These are phyloP conservation scores for Botrylloides violaceus DNA, from an alignment of 23 tunicate species.

Conservation along the genomic window DNA sequence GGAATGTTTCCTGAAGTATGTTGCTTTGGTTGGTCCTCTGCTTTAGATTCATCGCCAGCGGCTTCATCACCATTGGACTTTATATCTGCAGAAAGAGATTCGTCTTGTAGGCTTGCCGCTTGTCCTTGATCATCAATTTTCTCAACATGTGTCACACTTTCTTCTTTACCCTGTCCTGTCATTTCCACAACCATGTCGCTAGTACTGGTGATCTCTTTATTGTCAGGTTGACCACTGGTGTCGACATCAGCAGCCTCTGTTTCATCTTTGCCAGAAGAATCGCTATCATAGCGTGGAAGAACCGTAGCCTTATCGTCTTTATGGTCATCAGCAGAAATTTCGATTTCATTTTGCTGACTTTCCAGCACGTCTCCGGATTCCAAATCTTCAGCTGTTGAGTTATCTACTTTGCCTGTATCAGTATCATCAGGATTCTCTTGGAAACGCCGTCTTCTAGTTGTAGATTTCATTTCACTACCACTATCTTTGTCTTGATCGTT, in stretches of 20 bases:
- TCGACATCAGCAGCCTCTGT: not conserved
- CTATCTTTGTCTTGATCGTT: not conserved
- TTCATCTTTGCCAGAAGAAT: not conserved
- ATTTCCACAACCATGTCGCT: not conserved
- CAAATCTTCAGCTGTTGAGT: no score
- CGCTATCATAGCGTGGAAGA: not conserved
- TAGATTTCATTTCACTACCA: conserved; percentile 14
- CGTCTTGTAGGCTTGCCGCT: not conserved
- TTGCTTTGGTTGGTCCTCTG: not conserved
- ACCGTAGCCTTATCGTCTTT: not conserved
- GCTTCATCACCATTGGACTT: conserved; percentile 11
- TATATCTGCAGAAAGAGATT: not conserved
- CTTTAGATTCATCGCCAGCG: not conserved
- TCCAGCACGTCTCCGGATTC: not conserved
- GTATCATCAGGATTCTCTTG: not conserved
- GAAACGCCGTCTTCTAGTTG: conserved; percentile 7
- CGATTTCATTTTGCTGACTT: not conserved
- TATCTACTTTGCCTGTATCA: not conserved
- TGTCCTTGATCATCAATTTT: not conserved
- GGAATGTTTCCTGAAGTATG: not conserved
- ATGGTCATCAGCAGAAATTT: not conserved
- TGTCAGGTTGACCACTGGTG: not conserved
- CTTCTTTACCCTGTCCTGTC: not conserved
- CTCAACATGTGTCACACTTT: not conserved
- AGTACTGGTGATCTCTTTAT: not conserved